A percentile compares a stretch with the other conserved stretches of the same genome.
Conservation (phyloP, 2,113 vertebrate species). For the Salvelinus namaycush region DNA sequence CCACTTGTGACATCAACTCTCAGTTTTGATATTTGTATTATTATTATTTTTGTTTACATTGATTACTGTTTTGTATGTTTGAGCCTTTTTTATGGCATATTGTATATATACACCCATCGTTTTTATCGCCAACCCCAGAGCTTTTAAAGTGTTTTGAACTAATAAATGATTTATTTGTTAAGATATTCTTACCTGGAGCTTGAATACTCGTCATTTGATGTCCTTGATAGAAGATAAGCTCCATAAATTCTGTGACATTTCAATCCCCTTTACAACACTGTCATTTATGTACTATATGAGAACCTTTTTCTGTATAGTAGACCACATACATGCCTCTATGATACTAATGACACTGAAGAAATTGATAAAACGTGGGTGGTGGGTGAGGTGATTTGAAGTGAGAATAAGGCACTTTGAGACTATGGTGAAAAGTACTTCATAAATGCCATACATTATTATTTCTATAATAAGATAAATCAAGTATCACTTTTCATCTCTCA, state of each 20-base stretch:
- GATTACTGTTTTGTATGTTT: too few relatives aligned
- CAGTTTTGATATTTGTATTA: too few relatives aligned
- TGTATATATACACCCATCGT: too few relatives aligned
- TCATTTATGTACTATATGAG: conserved; percentile 31
- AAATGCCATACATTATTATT: background rate
- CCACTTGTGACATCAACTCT: too few relatives aligned
- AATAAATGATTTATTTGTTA: background rate
- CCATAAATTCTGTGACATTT: conserved; percentile 33
- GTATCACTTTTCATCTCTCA: background rate
- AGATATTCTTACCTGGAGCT: conserved; percentile 29
- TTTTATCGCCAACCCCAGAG: background rate
- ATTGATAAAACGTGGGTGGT: background rate
- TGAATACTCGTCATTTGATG: conserved; percentile 11
- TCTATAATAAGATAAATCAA: background rate
- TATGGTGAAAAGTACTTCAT: background rate
- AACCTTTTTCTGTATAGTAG: too few relatives aligned
- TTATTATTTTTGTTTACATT: too few relatives aligned
- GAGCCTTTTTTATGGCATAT: too few relatives aligned
- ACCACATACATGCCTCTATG: background rate
- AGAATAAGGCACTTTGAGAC: background rate
- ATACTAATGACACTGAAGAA: background rate
- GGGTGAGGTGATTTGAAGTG: background rate
- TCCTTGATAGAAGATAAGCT: conserved; percentile 40
- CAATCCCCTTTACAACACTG: conserved; percentile 31
- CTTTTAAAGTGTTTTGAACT: background rate